phyloP scores from a whole-genome alignment of 2,888 invertebrate species.

The Drosophila neoperkinsi region DNA sequence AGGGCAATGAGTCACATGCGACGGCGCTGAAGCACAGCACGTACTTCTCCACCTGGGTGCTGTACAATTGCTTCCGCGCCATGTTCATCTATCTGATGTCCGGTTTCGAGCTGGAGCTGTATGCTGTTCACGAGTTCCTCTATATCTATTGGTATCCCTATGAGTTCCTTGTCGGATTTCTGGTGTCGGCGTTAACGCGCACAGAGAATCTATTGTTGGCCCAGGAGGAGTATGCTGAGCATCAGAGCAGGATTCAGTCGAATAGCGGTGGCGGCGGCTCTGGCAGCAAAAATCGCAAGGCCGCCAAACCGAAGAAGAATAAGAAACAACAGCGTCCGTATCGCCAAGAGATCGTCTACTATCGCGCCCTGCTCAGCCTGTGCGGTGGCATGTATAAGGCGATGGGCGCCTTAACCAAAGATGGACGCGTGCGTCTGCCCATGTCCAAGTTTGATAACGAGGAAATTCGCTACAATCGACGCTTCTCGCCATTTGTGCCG shows the following conservation, averaged over 20 bases:
- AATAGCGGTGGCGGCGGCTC: slow-evolving; percentile 49
- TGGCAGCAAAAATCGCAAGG: slow-evolving; percentile 83
- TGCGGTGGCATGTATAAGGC: slow-evolving; percentile 98
- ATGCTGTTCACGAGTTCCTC: slow-evolving; percentile 97
- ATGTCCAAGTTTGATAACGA: slow-evolving; percentile 96
- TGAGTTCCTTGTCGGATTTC: slow-evolving; percentile 97
- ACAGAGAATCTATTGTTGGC: slow-evolving; percentile 94
- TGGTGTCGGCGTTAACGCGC: slow-evolving; percentile 94
- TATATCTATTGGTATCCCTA: slow-evolving; percentile 98
- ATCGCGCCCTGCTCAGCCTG: slow-evolving; percentile 96
- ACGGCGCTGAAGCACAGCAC: slow-evolving; percentile 87
- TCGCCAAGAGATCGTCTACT: slow-evolving; percentile 93
- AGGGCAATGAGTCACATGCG: slow-evolving; percentile 91
- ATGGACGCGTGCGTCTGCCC: slow-evolving; percentile 94
- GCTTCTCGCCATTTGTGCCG: slow-evolving; percentile 95
- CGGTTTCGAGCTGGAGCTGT: slow-evolving; percentile 97
- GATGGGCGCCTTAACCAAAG: slow-evolving; percentile 94
- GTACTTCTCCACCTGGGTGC: slow-evolving; percentile 91
- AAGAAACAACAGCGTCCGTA: slow-evolving; percentile 90
- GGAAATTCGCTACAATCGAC: slow-evolving; percentile 96
- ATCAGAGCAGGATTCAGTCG: slow-evolving; percentile 76
- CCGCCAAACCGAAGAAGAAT: slow-evolving; percentile 85
- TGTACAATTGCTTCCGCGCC: slow-evolving; percentile 95
- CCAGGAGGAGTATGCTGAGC: slow-evolving; percentile 88
- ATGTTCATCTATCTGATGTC: slow-evolving; percentile 97